These are phyloP conservation scores for Lathamus discolor DNA, from an alignment of 2,113 vertebrate species.

Conservation along the genomic window DNA sequence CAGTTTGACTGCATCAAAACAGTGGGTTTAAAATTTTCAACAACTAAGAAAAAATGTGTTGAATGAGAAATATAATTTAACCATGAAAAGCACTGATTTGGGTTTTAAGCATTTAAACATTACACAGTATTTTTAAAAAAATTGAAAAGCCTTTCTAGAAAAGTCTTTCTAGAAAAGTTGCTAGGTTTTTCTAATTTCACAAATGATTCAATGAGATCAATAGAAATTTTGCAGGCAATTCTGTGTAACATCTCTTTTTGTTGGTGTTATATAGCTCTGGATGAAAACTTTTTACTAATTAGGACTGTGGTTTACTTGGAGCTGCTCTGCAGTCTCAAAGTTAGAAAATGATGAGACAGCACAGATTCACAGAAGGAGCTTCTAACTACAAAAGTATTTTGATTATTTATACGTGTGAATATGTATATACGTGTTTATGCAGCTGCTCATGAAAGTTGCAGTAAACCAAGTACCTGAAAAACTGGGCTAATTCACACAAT, in stretches of 20 bases:
- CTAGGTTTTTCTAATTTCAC: not conserved
- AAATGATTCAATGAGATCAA: not conserved
- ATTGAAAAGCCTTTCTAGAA: not conserved
- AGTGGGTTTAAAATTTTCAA: not conserved
- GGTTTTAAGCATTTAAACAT: not conserved
- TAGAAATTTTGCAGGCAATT: not conserved
- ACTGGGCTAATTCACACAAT: not conserved
- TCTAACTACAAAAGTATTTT: not conserved
- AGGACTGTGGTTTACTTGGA: not conserved
- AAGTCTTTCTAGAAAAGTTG: not conserved
- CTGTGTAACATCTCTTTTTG: not conserved
- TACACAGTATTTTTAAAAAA: not conserved
- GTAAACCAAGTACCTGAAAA: not conserved
- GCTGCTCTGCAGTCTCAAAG: not conserved
- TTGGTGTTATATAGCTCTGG: not conserved
- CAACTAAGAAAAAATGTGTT: not conserved
- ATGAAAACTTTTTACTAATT: not conserved
- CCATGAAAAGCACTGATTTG: not conserved
- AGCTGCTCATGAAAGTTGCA: not conserved
- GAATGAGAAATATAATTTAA: not conserved
- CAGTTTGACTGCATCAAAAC: not conserved
- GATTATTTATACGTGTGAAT: not conserved
- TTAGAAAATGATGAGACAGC: not conserved
- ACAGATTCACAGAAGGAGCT: not conserved
- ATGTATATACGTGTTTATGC: not conserved